Conservation (phyloP, 2,113 vertebrate genomes). For the Catharus fuscescens region DNA sequence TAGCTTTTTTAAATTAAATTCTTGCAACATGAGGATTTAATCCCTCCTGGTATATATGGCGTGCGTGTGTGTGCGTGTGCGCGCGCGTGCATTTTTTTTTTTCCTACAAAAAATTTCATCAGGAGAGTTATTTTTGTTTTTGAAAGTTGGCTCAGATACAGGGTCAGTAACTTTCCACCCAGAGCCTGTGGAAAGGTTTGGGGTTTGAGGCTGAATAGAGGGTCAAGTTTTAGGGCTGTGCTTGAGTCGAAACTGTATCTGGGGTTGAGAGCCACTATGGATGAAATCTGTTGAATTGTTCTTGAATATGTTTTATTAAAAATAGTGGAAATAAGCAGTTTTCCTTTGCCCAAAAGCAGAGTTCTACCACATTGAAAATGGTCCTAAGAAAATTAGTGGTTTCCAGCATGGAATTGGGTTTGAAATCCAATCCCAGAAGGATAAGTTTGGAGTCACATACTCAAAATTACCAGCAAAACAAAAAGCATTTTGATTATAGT, state of each 20-base stretch:
- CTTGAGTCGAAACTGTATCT: neutral
- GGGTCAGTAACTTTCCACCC: slow-evolving; percentile 59
- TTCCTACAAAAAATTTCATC: slow-evolving; percentile 33
- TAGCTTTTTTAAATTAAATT: slow-evolving; percentile 69
- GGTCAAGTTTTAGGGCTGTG: slow-evolving; percentile 22
- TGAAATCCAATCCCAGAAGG: neutral
- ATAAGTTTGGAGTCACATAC: neutral
- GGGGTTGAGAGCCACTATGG: neutral
- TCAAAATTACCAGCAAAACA: neutral
- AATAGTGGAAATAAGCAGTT: slow-evolving; percentile 34
- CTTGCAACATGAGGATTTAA: slow-evolving; percentile 72
- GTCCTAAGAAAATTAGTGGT: slow-evolving; percentile 25
- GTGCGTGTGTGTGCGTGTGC: neutral
- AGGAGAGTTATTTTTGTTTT: slow-evolving; percentile 44
- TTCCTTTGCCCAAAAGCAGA: slow-evolving; percentile 15
- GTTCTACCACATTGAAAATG: neutral
- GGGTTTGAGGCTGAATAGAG: slow-evolving; percentile 28
- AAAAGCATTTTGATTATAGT: neutral
- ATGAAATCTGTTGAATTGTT: slow-evolving; percentile 9
- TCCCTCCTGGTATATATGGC: slow-evolving; percentile 33
- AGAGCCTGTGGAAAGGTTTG: slow-evolving; percentile 18
- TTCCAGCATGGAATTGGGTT: slow-evolving; percentile 1
- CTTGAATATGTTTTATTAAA: neutral
- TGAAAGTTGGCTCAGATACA: slow-evolving; percentile 42
- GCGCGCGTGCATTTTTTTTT: neutral